A percentile compares a stretch with the other conserved stretches of the same genome.
Conservation (phyloP, 1,140 invertebrate species). For the Nasonia vitripennis region DNA sequence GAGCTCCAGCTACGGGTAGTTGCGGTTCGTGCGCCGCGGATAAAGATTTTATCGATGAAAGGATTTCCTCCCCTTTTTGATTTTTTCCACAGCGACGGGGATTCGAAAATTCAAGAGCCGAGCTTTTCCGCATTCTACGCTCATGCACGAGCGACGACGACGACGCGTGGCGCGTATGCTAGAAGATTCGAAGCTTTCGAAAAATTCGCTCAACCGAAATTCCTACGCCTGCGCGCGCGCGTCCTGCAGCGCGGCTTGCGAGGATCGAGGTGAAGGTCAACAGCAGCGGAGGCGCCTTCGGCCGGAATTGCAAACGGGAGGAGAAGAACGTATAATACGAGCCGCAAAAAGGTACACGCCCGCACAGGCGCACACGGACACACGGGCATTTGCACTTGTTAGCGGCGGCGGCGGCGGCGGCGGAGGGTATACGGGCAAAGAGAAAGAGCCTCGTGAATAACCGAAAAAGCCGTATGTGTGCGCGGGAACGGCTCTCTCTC, state of each 20-base stretch:
- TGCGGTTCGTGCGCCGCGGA: not conserved
- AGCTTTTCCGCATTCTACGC: not conserved
- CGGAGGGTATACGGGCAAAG: not conserved
- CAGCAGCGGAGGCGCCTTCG: not conserved
- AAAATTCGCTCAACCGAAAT: not conserved
- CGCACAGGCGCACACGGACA: not conserved
- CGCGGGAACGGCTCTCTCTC: too few relatives aligned
- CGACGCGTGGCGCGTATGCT: not conserved
- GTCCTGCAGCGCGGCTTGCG: not conserved
- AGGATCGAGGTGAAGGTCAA: not conserved
- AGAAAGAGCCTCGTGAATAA: slow-evolving; percentile 46
- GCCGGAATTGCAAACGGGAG: not conserved
- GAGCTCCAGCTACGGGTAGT: not conserved
- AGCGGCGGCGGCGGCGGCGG: too few relatives aligned
- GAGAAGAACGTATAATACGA: not conserved
- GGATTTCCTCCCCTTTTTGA: not conserved
- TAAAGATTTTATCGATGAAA: not conserved
- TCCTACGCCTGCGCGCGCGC: not conserved
- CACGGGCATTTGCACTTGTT: not conserved
- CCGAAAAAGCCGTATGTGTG: slow-evolving; percentile 13
- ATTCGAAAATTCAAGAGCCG: not conserved
- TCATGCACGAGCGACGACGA: too few relatives aligned
- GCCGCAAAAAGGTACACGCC: not conserved
- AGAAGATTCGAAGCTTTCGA: not conserved
- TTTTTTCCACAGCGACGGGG: not conserved